A percentile compares a stretch with the other conserved stretches of the same genome.
Conservation (phyloP, 2,888 invertebrate genomes). For the Hydropsyche betteni region DNA sequence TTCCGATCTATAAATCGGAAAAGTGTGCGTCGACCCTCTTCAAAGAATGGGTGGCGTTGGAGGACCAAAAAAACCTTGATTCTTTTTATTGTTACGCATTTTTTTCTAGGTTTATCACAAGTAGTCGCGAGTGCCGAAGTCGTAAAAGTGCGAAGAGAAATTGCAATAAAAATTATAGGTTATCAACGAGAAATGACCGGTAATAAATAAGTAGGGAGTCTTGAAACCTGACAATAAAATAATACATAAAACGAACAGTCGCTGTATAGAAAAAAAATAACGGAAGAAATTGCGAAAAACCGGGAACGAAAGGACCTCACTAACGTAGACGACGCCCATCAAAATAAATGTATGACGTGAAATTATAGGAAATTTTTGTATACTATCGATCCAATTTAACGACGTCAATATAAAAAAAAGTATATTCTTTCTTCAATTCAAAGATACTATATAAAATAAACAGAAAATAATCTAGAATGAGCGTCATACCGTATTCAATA, state of each 20-base stretch:
- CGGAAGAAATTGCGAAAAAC: slow-evolving; percentile 40
- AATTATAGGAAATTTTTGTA: slow-evolving; percentile 5
- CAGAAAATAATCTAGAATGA: slow-evolving; percentile 1
- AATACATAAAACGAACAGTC: slow-evolving; percentile 17
- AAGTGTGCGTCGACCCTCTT: slow-evolving; percentile 2
- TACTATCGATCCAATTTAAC: slow-evolving; percentile 5
- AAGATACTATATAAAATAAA: background rate
- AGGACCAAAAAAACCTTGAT: background rate
- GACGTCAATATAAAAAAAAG: background rate
- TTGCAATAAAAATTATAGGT: slow-evolving; percentile 48
- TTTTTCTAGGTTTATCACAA: background rate
- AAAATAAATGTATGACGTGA: slow-evolving; percentile 39
- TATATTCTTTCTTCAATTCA: background rate
- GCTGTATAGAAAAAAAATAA: slow-evolving; percentile 42
- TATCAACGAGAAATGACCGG: slow-evolving; percentile 47
- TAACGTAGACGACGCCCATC: slow-evolving; percentile 41
- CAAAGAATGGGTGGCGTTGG: background rate
- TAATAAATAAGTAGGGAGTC: slow-evolving; percentile 49
- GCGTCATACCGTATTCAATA: background rate
- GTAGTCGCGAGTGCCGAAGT: slow-evolving; percentile 29
- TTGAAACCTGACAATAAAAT: slow-evolving; percentile 46
- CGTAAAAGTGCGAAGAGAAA: slow-evolving; percentile 46
- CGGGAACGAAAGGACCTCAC: slow-evolving; percentile 40
- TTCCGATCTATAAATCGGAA: too few species aligned
- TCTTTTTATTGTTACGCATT: slow-evolving; percentile 15